Base-by-base conservation (phyloP, 1,140 invertebrate genomes). In the Triops cancriformis region DNA sequence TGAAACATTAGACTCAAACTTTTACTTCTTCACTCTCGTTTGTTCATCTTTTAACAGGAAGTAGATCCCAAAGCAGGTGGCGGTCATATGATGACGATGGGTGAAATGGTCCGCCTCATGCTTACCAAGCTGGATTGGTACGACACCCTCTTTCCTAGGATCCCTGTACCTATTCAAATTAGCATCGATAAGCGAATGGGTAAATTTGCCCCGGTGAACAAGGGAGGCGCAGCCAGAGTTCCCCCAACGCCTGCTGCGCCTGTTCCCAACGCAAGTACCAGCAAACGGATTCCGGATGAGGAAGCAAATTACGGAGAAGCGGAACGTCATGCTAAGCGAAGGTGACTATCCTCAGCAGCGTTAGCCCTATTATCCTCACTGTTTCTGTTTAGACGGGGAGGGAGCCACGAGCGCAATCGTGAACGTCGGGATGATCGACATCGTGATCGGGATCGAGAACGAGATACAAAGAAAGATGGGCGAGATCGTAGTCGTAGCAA, bases 91-190 rank as follows among this genome's bases (percentile, higher is more conserved):
- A 96, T 97, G 87, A 95, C 93, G 31, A 96, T 99, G 77, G 98
- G 98, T 0, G 92, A 96, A 81, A 92, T 99, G 86, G 87, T 96
- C 1, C 89, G 95, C 73, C 94, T 96, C 82, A 97, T 97, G 88
- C 87, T 99, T 23, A 93, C 94, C 31, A 98, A 99, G 85, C 85
- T 99, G 72, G 97, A 99, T 82, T 98, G 96, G 95, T 99, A 97
- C 86, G 96, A 94, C 3, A 99, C 98, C 7, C 87, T 99, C 14
- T 99, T 99, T 84, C 98, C 98, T 0, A 88, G 98, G 80, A 99
- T 99, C 85, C 98, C 98, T n/a, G 97, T 99, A 43, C 97, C 97
- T 18, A 98, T 99, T 81, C 96, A 99, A 86, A 96, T 90, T 81
- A 82, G 14, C 18, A 72, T 41, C 37, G 42, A 31, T 41, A 27